Base-by-base conservation (phyloP, 1,140 invertebrate genomes). In the Stegodyphus mimosarum region DNA sequence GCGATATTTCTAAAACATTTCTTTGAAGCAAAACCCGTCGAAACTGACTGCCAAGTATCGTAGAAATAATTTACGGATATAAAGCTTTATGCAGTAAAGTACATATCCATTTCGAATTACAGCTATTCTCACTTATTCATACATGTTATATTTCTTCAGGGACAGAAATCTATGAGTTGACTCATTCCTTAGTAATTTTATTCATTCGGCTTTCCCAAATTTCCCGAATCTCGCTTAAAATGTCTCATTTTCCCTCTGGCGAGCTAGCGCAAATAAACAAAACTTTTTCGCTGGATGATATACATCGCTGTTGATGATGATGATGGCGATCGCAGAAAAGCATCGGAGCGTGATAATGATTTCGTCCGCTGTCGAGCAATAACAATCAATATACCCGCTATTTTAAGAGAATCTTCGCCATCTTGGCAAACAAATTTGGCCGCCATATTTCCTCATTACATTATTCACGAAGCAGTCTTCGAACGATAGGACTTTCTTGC, bases 351-450 rank as follows among this genome's bases (percentile, higher is more conserved):
- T 78, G 76, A 78, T 69, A 78, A 78, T 78, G 76, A 78, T 66
- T 78, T 67, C 64, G 63, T 78, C 63, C 76, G n/a, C 76, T 69
- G 63, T 53, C 76, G 76, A 52, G 76, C 63, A 53, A 78, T 78
- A 78, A 78, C 76, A 78, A 78, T 78, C 63, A 78, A 78, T 78
- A 67, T 78, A 13, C 48, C 64, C 10, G 48, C 76, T 50, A 52
- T 51, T 69, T 78, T 78, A 51, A 67, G 50, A 78, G 76, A 66
- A 13, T 64, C 6, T 76, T 64, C 74, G 74, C 74, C 74, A 76
- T 76, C 76, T 78, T 53, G 15, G 76, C 9, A 17, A 67, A 51
- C 49, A 78, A 78, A 78, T 17, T 69, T 67, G 64, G n/a, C 55
- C 51, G 48, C 11, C 15, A 7, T 7, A 63, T 48, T 69, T 69